Percentiles rank a stretch among this genome's conserved stretches.
Conservation (phyloP, 2,888 invertebrate species). For the Pterostichus niger region DNA sequence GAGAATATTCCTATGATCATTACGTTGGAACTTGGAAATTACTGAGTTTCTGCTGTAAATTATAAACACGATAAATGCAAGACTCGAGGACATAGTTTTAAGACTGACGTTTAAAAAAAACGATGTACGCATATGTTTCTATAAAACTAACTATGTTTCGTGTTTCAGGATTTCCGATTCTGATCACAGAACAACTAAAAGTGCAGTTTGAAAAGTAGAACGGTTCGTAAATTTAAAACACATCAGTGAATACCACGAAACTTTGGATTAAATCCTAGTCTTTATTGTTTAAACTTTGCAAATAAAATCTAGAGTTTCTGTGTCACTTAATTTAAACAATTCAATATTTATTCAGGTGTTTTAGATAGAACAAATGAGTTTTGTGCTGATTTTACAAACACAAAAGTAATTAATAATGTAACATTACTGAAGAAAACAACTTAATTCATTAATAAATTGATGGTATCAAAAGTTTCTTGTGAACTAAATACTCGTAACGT, state of each 20-base stretch:
- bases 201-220: conserved; percentile 6
- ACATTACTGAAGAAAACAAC: not conserved
- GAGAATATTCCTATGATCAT: not conserved
- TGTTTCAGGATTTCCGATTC: not conserved
- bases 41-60: not conserved
- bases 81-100: not conserved
- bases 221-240: conserved; percentile 11
- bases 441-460: not conserved
- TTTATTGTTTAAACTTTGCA: not conserved
- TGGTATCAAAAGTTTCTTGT: not conserved
- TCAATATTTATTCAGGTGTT: no score
- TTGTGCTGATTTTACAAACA: not conserved
- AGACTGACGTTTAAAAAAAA: not conserved
- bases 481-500: not conserved
- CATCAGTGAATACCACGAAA: conserved; percentile 3
- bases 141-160: not conserved
- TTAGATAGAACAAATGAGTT: not conserved
- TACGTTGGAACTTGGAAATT: not conserved
- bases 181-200: not conserved
- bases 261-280: not conserved
- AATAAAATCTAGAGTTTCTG: not conserved
- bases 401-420: not conserved
- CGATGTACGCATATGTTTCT: not conserved
- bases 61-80: not conserved
- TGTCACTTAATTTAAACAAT: not conserved